Evolutionary conservation across 2,888 invertebrate species (phyloP), one percentile per base, ranked within the genome.

Genomic region (Lacanobia wlatinum): DNA sequence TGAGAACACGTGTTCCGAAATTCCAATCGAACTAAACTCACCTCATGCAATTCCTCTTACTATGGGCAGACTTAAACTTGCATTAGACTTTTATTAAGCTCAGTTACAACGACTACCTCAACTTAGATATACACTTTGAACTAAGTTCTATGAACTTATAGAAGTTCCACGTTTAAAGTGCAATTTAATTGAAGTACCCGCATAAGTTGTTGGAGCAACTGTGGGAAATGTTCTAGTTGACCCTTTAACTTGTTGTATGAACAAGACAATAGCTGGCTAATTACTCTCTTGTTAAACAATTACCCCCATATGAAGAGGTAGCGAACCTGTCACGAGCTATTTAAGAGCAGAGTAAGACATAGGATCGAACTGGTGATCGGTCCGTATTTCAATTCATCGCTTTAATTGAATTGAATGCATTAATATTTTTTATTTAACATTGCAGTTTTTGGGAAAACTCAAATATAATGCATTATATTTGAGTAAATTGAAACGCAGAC

Each of bases 101-200:
- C 18, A 1, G 56, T 72, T 46, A 65, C 68, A 67, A 62, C 48
- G 8, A 48, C 18, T 52, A 73, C 38, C 53, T 65, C 10, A 73
- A 74, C 34, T 67, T 74, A 74, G 65, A 67, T 46, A 55, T 64
- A 71, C 61, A 74, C 65, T 66, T 63, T 23, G 59, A 70, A 67
- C 82, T 55, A 73, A 66, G 70, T 74, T 73, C 76, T 78, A 76
- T 71, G 62, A 76, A 78, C 76, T 66, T 70, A 77, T 79, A 76
- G 84, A 82, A 80, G 72, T 74, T 82, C 65, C 77, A 80, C 62
- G 79, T 72, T 70, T 85, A 68, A 75, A 84, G 80, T 80, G 80
- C 66, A 80, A 62, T 80, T 83, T 85, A 78, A 84, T 84, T 85
- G 80, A 80, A 74, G 80, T 62, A 67, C 84, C 84, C 84, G 85